Evolutionary conservation across 2,113 vertebrate genomes (phyloP).

Genomic region (Corydoras sp.): DNA sequence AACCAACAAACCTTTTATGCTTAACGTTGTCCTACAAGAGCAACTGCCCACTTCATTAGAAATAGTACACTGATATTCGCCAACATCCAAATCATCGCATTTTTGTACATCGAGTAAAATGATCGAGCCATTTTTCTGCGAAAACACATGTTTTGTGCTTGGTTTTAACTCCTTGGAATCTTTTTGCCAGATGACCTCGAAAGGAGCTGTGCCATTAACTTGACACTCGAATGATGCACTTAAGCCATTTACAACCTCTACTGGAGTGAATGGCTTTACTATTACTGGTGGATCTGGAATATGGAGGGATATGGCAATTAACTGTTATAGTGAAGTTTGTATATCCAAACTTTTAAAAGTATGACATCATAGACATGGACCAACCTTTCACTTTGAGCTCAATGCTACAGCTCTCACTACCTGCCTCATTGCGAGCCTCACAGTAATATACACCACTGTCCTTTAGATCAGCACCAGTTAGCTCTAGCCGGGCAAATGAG

Average conservation of each 20-base stretch:
- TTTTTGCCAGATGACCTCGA: constrained; percentile 88
- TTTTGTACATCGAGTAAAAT: constrained; percentile 75
- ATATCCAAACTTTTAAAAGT: too few species aligned
- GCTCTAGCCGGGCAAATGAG: constrained; percentile 78
- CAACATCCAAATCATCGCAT: constrained; percentile 80
- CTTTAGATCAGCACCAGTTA: constrained; percentile 68
- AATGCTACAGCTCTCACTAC: constrained; percentile 89
- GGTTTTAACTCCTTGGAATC: constrained; percentile 86
- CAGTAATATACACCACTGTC: constrained; percentile 89
- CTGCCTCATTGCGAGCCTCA: constrained; percentile 93
- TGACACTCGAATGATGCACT: constrained; percentile 77
- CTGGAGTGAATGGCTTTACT: constrained; percentile 70
- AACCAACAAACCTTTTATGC: constrained; percentile 84
- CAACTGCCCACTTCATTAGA: constrained; percentile 89
- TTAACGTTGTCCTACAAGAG: constrained; percentile 75
- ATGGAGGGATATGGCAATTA: constrained; percentile 29
- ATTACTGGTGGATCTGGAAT: constrained; percentile 84
- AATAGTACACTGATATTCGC: constrained; percentile 89
- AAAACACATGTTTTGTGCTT: constrained; percentile 81
- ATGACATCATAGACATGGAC: constrained; percentile 45
- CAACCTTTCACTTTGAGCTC: constrained; percentile 95
- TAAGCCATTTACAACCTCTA: constrained; percentile 78
- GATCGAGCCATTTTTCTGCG: constrained; percentile 68
- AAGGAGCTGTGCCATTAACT: constrained; percentile 80
- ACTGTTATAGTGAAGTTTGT: too few species aligned